phyloP scores from a whole-genome alignment of 1,140 invertebrate genomes.

The Drosophila saltans region DNA sequence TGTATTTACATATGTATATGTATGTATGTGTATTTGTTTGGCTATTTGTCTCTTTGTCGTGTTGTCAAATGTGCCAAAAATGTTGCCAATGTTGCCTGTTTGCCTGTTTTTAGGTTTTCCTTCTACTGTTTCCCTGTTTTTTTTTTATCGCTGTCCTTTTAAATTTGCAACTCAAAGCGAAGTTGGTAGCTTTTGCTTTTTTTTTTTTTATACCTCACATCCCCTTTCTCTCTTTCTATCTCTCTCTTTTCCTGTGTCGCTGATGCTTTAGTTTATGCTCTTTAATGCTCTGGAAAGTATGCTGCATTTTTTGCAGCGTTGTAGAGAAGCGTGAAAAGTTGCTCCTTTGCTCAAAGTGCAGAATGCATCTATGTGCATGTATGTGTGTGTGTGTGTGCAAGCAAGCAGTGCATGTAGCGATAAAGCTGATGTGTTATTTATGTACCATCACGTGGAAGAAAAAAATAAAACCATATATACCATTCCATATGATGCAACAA shows the following conservation, averaged over 20 bases:
- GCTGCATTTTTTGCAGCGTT: conserved; percentile 24
- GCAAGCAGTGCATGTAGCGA: conserved; percentile 12
- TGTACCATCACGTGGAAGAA: background rate
- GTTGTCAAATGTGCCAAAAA: conserved; percentile 26
- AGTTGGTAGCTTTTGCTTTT: conserved; percentile 23
- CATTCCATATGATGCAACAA: background rate
- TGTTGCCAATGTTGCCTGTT: conserved; percentile 20
- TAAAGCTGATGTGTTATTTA: conserved; percentile 9
- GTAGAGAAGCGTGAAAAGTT: conserved; percentile 7
- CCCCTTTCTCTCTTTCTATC: background rate
- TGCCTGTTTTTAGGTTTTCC: background rate
- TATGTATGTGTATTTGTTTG: background rate
- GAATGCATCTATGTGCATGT: conserved; percentile 8
- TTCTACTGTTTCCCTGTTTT: conserved; percentile 7
- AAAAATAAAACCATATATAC: background rate
- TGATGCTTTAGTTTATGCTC: conserved; percentile 45
- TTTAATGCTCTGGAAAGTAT: conserved; percentile 49
- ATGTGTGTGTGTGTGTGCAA: background rate
- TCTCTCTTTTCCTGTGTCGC: background rate
- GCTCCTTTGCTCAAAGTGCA: conserved; percentile 23
- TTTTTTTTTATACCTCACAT: conserved; percentile 3
- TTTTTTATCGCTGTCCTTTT: conserved; percentile 19
- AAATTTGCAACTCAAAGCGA: conserved; percentile 49
- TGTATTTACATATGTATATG: background rate
- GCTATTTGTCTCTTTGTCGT: background rate